Evolutionary conservation across 1,140 invertebrate species (phyloP), one percentile per base, ranked within the genome.

Genomic region (Drosophila yakuba): DNA sequence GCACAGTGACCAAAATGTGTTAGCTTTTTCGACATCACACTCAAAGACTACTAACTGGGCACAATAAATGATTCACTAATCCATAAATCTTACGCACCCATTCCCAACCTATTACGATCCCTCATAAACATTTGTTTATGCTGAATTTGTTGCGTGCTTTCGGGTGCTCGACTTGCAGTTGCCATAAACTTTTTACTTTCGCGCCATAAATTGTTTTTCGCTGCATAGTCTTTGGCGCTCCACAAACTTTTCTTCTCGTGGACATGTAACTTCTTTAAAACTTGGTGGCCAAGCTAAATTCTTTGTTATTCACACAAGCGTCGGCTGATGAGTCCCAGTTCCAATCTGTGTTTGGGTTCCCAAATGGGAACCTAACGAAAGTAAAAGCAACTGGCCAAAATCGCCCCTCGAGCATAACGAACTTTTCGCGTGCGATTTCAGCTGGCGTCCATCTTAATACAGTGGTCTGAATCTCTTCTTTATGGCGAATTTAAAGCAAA

Each of bases 1-100:
- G 63, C 54, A 57, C 48, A 75, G 72, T 75, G 73, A 20, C 72
- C 52, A 59, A 63, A 62, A 62, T 32, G 41, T 32, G 28, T n/a
- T 38, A 41, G 41, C 15, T 36, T 60, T 83, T 84, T 66, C 35
- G 64, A 48, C 36, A 71, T 28, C 64, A 12, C 51, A 35, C 28
- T 12, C 25, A 28, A 44, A n/a, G 44, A 41, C 20, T 51, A 44
- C 50, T 71, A 64, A 71, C 64, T 71, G 51, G 36, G 66, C 43
- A 48, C 43, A 58, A 28, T 57, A 71, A 57, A 41, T 17, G 20
- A 41, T 71, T 71, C 50, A 44, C 14, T 35, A 15, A 57, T 39
- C 38, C 41, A 69, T 67, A 67, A 67, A 67, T 67, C 59, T 66
- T 48, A 43, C 7, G 35, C 51, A 11, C 36, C 59, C 35, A 39